A percentile compares a stretch with the other conserved stretches of the same genome.
phyloP scores from a whole-genome alignment of 2,113 vertebrate species.

The Paraplagusia blochii region DNA sequence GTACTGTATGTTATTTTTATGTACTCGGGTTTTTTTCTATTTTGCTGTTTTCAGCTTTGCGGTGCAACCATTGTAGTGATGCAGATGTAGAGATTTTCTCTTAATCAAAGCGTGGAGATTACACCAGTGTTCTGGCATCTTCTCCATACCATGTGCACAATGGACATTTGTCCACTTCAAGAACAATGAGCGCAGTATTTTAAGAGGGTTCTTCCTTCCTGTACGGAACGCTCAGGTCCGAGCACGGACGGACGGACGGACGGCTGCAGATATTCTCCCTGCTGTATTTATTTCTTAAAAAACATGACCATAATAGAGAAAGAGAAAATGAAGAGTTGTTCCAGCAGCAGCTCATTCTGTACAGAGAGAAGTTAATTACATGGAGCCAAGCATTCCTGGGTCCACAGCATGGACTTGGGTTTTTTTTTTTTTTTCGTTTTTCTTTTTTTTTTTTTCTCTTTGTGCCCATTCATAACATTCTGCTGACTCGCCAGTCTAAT shows the following conservation, averaged over 20 bases:
- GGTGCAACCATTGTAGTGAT: conserved; percentile 28
- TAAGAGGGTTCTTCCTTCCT: no score
- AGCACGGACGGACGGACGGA: no score
- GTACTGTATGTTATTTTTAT: conserved; percentile 52
- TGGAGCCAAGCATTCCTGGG: conserved; percentile 73
- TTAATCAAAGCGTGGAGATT: conserved; percentile 10
- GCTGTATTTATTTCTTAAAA: conserved; percentile 36
- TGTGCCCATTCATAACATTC: conserved; percentile 75
- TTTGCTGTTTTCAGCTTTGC: conserved; percentile 30
- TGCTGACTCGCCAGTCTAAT: conserved; percentile 72
- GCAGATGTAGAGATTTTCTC: conserved; percentile 6
- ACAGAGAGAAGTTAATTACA: conserved; percentile 74
- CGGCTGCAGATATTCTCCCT: conserved; percentile 2
- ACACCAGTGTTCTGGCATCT: conserved; percentile 9
- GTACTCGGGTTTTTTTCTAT: no score
- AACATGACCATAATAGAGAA: conserved; percentile 68
- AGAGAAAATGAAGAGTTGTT: conserved; percentile 68
- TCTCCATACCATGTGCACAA: conserved; percentile 17
- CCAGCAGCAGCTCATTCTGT: conserved; percentile 61
- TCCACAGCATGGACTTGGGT: conserved; percentile 62
- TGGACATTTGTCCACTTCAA: conserved; percentile 27
- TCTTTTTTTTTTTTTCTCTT: conserved; percentile 64
- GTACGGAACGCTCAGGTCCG: no score
- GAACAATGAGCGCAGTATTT: no score
- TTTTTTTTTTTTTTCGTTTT: conserved; percentile 66